These are phyloP conservation scores for Garra rufa DNA, from an alignment of 2,113 vertebrate species.

Conservation along the genomic window DNA sequence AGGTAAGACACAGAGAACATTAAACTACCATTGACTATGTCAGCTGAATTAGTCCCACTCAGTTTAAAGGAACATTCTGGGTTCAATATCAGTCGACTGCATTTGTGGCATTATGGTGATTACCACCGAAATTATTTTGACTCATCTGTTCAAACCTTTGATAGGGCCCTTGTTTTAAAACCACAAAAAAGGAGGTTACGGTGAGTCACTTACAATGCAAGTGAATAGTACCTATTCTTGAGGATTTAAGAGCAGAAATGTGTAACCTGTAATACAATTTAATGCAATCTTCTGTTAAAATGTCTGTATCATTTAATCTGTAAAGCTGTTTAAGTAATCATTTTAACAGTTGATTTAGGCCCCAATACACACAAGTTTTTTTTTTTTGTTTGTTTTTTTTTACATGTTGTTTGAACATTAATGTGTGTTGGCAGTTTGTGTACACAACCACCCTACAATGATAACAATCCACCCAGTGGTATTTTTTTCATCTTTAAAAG, in stretches of 20 bases:
- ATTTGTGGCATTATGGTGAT: not conserved
- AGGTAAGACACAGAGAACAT: conserved; percentile 14
- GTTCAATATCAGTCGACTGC: not conserved
- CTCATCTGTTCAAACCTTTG: not conserved
- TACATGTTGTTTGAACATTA: too few relatives aligned
- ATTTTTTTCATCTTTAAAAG: too few relatives aligned
- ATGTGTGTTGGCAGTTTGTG: too few relatives aligned
- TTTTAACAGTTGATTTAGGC: not conserved
- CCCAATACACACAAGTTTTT: too few relatives aligned
- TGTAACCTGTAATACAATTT: too few relatives aligned
- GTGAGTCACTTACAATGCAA: not conserved
- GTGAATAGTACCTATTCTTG: not conserved
- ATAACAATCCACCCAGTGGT: too few relatives aligned
- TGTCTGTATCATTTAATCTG: not conserved
- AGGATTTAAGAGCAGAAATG: not conserved
- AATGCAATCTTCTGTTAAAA: too few relatives aligned
- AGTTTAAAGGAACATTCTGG: not conserved
- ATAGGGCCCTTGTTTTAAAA: not conserved
- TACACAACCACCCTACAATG: too few relatives aligned
- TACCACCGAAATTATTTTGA: not conserved
- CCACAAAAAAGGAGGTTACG: not conserved
- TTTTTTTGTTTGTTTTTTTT: too few relatives aligned
- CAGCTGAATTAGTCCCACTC: not conserved
- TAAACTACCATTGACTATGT: not conserved
- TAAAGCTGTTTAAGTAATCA: not conserved